Conservation (phyloP, 2,797 vertebrate species). For the Garrulus glandarius region DNA sequence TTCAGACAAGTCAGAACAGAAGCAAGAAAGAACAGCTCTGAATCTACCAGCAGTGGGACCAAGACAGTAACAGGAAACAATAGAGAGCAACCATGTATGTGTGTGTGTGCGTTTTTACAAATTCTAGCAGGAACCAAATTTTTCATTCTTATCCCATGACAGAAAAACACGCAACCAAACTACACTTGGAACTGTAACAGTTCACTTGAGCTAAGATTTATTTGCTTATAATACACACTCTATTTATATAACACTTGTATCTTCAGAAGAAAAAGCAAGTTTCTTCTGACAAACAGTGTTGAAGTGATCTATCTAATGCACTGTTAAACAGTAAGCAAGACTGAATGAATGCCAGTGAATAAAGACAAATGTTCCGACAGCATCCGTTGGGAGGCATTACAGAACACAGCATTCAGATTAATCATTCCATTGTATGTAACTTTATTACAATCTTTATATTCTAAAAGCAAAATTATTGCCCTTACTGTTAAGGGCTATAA, state of each 20-base stretch:
- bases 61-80: background rate
- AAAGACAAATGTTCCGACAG: background rate
- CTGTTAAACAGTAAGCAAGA: background rate
- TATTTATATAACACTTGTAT: background rate
- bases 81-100: rapidly evolving
- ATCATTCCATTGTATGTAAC: background rate
- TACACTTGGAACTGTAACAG: background rate
- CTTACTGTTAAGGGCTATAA: background rate
- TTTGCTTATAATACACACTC: background rate
- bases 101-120: background rate
- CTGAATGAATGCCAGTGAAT: background rate
- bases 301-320: background rate
- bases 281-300: constrained; percentile 5
- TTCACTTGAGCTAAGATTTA: background rate
- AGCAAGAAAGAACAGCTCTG: background rate
- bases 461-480: background rate
- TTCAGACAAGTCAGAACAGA: background rate
- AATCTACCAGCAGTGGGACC: background rate
- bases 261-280: background rate
- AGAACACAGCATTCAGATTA: background rate
- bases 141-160: background rate
- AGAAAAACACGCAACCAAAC: background rate
- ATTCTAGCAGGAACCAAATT: background rate
- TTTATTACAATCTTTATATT: background rate
- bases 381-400: background rate